Conservation (phyloP, 2,888 invertebrate species). For the Nipponacmea schrenckii region DNA sequence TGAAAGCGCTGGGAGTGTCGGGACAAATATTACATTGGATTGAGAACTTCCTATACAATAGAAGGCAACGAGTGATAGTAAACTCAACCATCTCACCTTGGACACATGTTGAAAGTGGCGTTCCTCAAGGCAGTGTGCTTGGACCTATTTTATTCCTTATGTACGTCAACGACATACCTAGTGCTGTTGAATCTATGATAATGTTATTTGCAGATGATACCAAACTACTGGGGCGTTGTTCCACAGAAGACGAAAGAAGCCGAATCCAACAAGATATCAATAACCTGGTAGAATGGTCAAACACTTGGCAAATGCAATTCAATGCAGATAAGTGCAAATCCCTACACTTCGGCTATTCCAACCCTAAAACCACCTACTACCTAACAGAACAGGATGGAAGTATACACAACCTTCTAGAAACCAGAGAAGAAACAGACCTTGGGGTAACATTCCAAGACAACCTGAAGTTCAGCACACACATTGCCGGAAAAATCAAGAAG, state of each 20-base stretch:
- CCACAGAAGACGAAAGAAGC: neutral
- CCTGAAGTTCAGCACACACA: conserved; percentile 15
- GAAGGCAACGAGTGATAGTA: no score
- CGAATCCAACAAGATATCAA: conserved; percentile 12
- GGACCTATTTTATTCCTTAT: conserved; percentile 26
- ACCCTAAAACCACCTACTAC: no score
- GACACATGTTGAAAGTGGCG: no score
- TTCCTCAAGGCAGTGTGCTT: conserved; percentile 24
- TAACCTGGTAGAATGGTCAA: conserved; percentile 21
- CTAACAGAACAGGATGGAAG: no score
- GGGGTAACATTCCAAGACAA: conserved; percentile 19
- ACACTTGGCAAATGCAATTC: conserved; percentile 23
- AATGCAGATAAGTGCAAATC: conserved; percentile 23
- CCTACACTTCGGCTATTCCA: conserved; percentile 15
- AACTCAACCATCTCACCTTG: no score
- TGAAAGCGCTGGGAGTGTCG: conserved; percentile 8
- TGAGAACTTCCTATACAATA: no score
- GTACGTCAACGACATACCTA: conserved; percentile 29
- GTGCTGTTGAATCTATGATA: conserved; percentile 4
- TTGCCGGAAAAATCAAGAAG: conserved; percentile 9
- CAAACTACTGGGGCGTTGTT: conserved; percentile 7
- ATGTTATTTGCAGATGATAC: conserved; percentile 27
- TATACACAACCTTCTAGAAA: neutral
- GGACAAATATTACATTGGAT: no score
- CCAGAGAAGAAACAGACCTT: conserved; percentile 16